A percentile compares a stretch with the other conserved stretches of the same genome.
Conservation (phyloP, 2,113 vertebrate species). For the Hystrix cristata region DNA sequence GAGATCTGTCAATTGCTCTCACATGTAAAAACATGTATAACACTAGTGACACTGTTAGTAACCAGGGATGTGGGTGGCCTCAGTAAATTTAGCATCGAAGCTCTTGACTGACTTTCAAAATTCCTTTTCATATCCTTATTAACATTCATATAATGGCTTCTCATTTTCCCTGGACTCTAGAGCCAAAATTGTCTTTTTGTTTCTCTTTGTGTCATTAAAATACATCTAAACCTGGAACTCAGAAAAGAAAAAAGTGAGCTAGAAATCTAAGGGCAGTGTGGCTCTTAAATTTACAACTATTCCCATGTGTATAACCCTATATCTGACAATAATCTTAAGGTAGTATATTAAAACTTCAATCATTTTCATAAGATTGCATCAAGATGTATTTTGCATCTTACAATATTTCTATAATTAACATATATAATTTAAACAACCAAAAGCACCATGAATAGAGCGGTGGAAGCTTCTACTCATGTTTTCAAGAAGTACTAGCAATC, state of each 20-base stretch:
- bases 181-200: background rate
- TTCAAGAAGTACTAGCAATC: background rate
- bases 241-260: background rate
- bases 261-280: background rate
- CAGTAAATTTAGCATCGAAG: background rate
- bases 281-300: background rate
- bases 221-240: background rate
- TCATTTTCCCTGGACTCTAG: conserved; percentile 27
- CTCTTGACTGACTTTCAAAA: background rate
- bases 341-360: background rate
- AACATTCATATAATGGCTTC: background rate
- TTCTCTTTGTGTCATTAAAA: background rate
- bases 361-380: background rate
- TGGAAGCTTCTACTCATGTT: background rate
- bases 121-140: background rate
- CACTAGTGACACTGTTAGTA: background rate
- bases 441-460: background rate
- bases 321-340: background rate
- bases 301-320: background rate
- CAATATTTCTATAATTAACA: conserved; percentile 35
- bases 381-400: background rate
- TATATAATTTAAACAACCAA: background rate
- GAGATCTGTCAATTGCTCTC: background rate
- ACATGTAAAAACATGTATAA: conserved; percentile 23
- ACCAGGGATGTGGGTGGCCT: background rate